Evolutionary conservation across 1,140 invertebrate species (phyloP).

Genomic region (Zophobas atratus): DNA sequence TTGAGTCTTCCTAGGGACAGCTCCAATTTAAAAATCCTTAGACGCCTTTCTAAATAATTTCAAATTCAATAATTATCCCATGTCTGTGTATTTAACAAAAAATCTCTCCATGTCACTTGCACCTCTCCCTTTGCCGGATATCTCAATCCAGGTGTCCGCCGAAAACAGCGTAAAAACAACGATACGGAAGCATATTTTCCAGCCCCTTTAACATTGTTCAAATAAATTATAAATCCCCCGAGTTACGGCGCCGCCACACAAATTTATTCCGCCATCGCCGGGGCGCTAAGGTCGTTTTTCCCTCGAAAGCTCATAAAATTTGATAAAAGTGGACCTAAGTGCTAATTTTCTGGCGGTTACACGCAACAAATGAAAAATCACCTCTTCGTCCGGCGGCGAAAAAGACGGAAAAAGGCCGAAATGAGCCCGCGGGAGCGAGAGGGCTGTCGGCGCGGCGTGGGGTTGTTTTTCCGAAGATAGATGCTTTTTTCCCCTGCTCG

Average conservation of each 20-base stretch:
- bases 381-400: conserved; percentile 30
- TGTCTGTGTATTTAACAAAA: too few species aligned
- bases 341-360: conserved; percentile 60
- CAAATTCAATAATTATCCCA: too few species aligned
- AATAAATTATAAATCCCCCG: conserved; percentile 54
- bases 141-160: conserved; percentile 8
- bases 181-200: conserved; percentile 55
- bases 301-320: conserved; percentile 50
- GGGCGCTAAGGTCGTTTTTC: conserved; percentile 46
- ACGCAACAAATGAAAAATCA: conserved; percentile 59
- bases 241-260: conserved; percentile 25
- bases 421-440: conserved; percentile 9
- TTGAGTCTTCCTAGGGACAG: too few species aligned
- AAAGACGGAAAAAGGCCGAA: conserved; percentile 45
- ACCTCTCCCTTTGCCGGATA: not conserved
- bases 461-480: conserved; percentile 31
- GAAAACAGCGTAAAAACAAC: conserved; percentile 46
- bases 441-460: conserved; percentile 22
- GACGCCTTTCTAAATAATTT: too few species aligned
- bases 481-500: conserved; percentile 38
- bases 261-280: conserved; percentile 8
- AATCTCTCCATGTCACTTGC: too few species aligned
- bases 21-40: too few species aligned
- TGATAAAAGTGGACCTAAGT: conserved; percentile 61
- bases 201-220: conserved; percentile 57